Percentiles rank a stretch among this genome's conserved stretches.
Evolutionary conservation across 2,797 vertebrate species (phyloP).

Genomic region (Menidia menidia): DNA sequence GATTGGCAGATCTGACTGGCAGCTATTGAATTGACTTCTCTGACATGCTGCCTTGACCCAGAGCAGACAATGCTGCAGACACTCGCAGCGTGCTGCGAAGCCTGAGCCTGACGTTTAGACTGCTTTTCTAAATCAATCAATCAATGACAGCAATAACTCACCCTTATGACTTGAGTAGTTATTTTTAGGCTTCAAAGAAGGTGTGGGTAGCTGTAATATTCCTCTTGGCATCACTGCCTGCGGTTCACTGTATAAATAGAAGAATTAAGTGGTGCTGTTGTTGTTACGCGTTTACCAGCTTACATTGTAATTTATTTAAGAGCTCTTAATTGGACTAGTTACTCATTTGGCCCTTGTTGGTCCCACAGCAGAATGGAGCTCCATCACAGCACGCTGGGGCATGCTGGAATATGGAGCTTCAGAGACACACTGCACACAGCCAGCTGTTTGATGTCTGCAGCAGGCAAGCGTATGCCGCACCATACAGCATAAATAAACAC

Average conservation of each 20-base stretch:
- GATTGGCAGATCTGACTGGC: conserved; percentile 41
- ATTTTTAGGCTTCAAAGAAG: conserved; percentile 31
- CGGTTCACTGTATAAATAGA: conserved; percentile 65
- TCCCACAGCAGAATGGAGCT: conserved; percentile 71
- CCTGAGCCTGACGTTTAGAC: conserved; percentile 25
- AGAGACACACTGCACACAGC: conserved; percentile 69
- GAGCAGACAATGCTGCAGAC: conserved; percentile 23
- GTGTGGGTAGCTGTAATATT: conserved; percentile 8
- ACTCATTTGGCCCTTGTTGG: conserved; percentile 76
- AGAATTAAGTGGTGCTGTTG: conserved; percentile 64
- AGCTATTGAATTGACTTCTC: conserved; percentile 55
- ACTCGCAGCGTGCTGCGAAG: conserved; percentile 20
- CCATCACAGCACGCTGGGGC: conserved; percentile 70
- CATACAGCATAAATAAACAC: conserved; percentile 75
- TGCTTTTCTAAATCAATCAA: conserved; percentile 33
- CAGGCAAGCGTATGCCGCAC: conserved; percentile 58
- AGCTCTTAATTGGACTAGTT: conserved; percentile 81
- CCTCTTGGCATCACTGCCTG: conserved; percentile 39
- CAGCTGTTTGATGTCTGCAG: conserved; percentile 79
- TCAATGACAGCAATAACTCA: conserved; percentile 54
- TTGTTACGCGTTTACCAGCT: conserved; percentile 73
- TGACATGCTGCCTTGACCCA: conserved; percentile 28
- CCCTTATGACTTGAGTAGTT: conserved; percentile 51
- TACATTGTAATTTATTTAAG: conserved; percentile 80
- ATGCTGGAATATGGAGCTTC: conserved; percentile 66